Percentiles rank a stretch among this genome's conserved stretches.
phyloP scores from a whole-genome alignment of 2,113 vertebrate genomes.

The Lethenteron reissneri region DNA sequence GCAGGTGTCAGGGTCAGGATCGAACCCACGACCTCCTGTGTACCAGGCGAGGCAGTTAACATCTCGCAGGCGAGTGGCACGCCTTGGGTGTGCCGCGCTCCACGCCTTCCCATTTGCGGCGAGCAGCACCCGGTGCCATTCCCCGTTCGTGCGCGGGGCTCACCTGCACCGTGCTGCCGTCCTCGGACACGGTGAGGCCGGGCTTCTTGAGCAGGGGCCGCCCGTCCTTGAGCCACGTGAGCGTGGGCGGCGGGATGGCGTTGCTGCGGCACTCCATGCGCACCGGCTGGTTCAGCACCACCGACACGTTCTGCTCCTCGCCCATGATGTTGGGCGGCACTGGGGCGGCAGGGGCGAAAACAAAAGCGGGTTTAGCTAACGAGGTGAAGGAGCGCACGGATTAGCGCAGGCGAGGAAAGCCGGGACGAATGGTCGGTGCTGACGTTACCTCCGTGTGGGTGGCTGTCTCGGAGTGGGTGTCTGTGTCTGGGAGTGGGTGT shows the following conservation, averaged over 20 bases:
- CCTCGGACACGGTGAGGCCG: constrained; percentile 36
- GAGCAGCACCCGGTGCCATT: too few species aligned
- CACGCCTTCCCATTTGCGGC: too few species aligned
- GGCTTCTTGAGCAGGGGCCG: constrained; percentile 44
- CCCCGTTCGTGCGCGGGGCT: neutral
- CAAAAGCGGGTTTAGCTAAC: neutral
- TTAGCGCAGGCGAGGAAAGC: neutral
- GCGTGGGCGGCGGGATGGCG: constrained; percentile 44
- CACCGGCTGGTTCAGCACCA: constrained; percentile 30
- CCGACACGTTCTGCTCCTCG: constrained; percentile 64
- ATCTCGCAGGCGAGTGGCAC: too few species aligned
- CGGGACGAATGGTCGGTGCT: neutral
- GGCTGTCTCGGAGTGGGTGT: too few species aligned
- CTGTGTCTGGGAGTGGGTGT: too few species aligned
- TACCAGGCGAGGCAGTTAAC: too few species aligned
- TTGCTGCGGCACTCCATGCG: constrained; percentile 51
- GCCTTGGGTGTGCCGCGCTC: too few species aligned
- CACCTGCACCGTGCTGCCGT: constrained; percentile 59
- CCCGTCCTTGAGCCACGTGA: constrained; percentile 59
- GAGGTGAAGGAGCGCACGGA: neutral
- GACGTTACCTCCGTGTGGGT: too few species aligned
- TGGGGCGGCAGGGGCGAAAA: constrained; percentile 16
- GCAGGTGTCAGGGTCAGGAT: too few species aligned
- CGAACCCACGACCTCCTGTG: too few species aligned
- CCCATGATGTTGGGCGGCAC: constrained; percentile 79